Base-by-base conservation (phyloP, 2,888 invertebrate species). In the Loripinus fragilis region DNA sequence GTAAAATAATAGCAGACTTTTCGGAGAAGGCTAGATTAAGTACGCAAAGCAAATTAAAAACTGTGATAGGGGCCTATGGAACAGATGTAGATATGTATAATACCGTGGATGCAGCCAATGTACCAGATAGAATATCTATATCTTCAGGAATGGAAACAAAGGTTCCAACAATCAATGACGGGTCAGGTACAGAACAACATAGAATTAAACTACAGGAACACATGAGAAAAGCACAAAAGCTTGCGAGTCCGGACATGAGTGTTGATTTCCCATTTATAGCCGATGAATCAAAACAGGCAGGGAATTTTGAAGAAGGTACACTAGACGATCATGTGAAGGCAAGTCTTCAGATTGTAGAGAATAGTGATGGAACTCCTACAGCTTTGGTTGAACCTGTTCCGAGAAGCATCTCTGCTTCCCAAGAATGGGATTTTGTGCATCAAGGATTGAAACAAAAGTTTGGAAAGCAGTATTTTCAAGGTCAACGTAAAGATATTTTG, bases 341-440 rank as follows among this genome's bases (percentile, higher is more conserved):
- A 15, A 89, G 88, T 78, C 66, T 89, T 23, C 82, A 84, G 42
- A 65, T 83, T 38, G 74, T 88, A 8, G 78, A 76, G 28, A 76
- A 77, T 64, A 81, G 81, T 48, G 74, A 78, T 1, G 42, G 48
- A 8, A 28, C 75, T 23, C 69, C 77, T 45, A 50, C 41, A 12
- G 41, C 64, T 15, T 33, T 41, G 2, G 65, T 68, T 7, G 71
- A 75, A 17, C 64, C 55, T 20, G 65, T 71, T 33, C 65, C 41
- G 33, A 42, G 70, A 17, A 60, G 67, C 52, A 25, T 79, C 30
- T 72, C 71, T 42, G 66, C 71, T 0, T 87, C 86, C 0, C 84
- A 86, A n/a, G 89, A 89, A 71, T 89, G 89, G 89, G 80, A 83
- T 17, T 89, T 82, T 84, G 89, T 89, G 2, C 66, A 79, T 7